Evolutionary conservation across 2,113 vertebrate genomes (phyloP), one percentile per base, ranked within the genome.

Genomic region (Electrona antarctica): DNA sequence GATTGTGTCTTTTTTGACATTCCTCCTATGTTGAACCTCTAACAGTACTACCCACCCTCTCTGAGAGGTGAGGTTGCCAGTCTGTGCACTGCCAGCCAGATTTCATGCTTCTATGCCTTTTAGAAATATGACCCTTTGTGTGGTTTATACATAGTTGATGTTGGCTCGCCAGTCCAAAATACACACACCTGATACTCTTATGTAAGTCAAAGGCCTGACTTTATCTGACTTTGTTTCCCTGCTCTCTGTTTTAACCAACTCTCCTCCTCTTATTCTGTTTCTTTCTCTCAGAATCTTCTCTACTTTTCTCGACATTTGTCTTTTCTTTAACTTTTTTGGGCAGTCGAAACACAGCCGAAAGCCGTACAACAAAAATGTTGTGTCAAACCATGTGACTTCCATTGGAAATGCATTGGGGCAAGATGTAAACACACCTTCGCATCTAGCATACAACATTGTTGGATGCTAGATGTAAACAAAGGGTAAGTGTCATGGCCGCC

Each of bases 21-120:
- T 49, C 11, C 56, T 29, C 56, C 76, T 69, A 55, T 47, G 14
- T 2, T 81, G 41, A 84, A 79, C 67, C 49, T 73, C 74, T 68
- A 59, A 56, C 15, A 54, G 49, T 45, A 1, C 69, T 45, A 1
- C 69, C 29, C 50, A 73, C 11, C 50, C 50, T 33, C 50, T 33
- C 48, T 57, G 8, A 2, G 59, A 64, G 57, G 55, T 61, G 58
- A 73, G 41, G 56, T 12, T 56, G 60, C 9, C 15, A 59, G 33
- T 41, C 60, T 52, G 1, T 69, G 71, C 49, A 49, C 60, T 76
- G 74, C 66, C 67, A 83, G 76, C 13, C 59, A 64, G 55, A 85
- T 81, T 81, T 83, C 64, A 85, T 56, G 76, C 69, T 76, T 11
- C 14, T 68, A 60, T 77, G 76, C 69, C 49, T 79, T 73, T 76